A percentile compares a stretch with the other conserved stretches of the same genome.
phyloP scores from a whole-genome alignment of 2,113 vertebrate genomes.

The Tyto alba region DNA sequence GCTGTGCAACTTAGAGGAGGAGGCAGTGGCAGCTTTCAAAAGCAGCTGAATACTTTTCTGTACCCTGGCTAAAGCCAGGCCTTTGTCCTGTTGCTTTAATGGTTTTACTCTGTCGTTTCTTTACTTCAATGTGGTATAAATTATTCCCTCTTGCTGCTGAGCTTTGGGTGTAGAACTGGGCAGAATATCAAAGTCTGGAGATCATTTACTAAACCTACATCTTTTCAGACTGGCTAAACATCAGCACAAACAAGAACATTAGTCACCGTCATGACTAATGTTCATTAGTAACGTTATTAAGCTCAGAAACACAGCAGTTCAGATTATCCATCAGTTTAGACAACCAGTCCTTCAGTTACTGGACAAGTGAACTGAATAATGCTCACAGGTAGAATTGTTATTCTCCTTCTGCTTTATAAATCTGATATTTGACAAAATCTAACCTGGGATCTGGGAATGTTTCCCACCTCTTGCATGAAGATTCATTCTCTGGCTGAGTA shows the following conservation, averaged over 20 bases:
- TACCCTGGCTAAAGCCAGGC: neutral
- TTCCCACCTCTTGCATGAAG: neutral
- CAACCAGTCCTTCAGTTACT: neutral
- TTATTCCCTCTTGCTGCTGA: neutral
- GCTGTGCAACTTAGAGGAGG: neutral
- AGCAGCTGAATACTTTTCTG: neutral
- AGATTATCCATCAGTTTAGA: neutral
- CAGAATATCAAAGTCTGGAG: slow-evolving; percentile 15
- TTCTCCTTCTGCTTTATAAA: neutral
- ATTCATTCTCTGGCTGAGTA: neutral
- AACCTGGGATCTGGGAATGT: neutral
- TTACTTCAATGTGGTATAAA: neutral
- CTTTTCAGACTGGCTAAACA: slow-evolving; percentile 16
- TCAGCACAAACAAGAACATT: slow-evolving; percentile 6
- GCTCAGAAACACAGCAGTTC: neutral
- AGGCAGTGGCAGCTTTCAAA: neutral
- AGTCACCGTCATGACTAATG: neutral
- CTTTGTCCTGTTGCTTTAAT: neutral
- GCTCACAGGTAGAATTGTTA: neutral
- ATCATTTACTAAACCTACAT: slow-evolving; percentile 34
- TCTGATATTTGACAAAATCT: neutral
- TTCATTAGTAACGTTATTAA: neutral
- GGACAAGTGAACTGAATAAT: neutral
- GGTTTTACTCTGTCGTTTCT: neutral
- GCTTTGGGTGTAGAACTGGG: neutral